These are phyloP conservation scores for Galeopsomyia nigrocyanea DNA, from an alignment of 2,888 invertebrate species.

Conservation along the genomic window DNA sequence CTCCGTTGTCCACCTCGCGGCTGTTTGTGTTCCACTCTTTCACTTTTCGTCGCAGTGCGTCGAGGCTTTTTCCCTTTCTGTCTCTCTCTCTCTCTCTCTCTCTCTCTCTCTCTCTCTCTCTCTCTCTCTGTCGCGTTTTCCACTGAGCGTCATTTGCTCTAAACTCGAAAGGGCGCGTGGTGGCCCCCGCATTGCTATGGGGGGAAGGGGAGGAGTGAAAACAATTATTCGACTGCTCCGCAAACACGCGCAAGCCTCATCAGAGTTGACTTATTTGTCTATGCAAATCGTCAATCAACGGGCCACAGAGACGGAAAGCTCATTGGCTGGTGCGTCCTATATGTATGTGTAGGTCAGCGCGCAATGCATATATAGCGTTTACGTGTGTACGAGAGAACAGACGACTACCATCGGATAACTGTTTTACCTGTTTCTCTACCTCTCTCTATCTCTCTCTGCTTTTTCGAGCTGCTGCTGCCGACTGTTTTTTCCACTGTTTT, in stretches of 20 bases:
- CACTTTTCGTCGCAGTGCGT: too few relatives aligned
- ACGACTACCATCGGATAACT: conserved; percentile 14
- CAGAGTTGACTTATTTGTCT: conserved; percentile 66
- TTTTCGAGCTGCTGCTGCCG: conserved; percentile 19
- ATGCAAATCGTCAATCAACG: conserved; percentile 68
- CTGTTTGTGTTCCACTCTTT: too few relatives aligned
- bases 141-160: conserved; percentile 25
- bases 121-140: conserved; percentile 7
- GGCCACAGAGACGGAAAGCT: conserved; percentile 2
- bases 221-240: conserved; percentile 58
- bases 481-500: conserved; percentile 8
- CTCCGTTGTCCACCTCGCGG: too few relatives aligned
- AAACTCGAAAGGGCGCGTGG: conserved; percentile 19
- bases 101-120: conserved; percentile 10
- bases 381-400: conserved; percentile 5
- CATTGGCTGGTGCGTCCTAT: background rate
- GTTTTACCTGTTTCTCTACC: background rate
- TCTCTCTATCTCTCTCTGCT: conserved; percentile 3
- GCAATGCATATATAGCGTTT: conserved; percentile 19
- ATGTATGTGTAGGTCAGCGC: conserved; percentile 6
- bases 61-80: too few relatives aligned
- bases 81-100: too few relatives aligned
- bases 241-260: conserved; percentile 58
- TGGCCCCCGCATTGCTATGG: conserved; percentile 38
- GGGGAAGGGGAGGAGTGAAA: conserved; percentile 54